Conservation (phyloP, 2,113 vertebrate species). For the Edolisoma coerulescens region DNA sequence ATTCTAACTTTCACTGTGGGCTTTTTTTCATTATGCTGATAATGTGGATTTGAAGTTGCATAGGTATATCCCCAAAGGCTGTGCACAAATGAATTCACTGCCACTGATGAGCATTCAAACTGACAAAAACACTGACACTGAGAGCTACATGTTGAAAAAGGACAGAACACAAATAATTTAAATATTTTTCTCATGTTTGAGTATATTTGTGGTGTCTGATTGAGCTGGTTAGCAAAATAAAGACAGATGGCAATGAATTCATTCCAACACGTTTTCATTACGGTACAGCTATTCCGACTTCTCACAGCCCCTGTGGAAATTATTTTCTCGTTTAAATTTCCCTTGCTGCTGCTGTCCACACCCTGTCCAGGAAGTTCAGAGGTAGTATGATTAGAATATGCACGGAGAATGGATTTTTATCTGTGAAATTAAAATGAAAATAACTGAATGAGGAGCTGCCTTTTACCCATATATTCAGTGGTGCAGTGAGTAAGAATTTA, state of each 20-base stretch:
- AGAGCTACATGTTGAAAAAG: background rate
- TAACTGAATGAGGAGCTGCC: background rate
- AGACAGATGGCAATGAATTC: slow-evolving; percentile 65
- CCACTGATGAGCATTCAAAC: background rate
- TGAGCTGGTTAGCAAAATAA: slow-evolving; percentile 53
- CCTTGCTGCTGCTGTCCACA: background rate
- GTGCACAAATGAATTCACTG: background rate
- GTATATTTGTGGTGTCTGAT: slow-evolving; percentile 61
- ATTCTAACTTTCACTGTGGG: background rate
- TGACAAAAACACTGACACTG: background rate
- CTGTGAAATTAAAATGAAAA: background rate
- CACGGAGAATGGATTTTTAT: background rate
- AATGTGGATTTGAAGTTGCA: background rate
- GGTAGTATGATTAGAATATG: background rate
- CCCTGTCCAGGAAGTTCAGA: background rate
- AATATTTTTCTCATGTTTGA: slow-evolving; percentile 61
- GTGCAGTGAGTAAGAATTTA: background rate
- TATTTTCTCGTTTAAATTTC: background rate
- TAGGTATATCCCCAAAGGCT: background rate
- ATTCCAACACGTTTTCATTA: slow-evolving; percentile 22
- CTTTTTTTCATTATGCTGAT: background rate
- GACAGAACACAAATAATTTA: slow-evolving; percentile 31
- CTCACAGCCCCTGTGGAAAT: background rate
- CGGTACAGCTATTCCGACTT: background rate
- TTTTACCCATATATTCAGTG: background rate